These are phyloP conservation scores for Geophilus truncorum DNA, from an alignment of 2,888 invertebrate genomes.

Conservation along the genomic window DNA sequence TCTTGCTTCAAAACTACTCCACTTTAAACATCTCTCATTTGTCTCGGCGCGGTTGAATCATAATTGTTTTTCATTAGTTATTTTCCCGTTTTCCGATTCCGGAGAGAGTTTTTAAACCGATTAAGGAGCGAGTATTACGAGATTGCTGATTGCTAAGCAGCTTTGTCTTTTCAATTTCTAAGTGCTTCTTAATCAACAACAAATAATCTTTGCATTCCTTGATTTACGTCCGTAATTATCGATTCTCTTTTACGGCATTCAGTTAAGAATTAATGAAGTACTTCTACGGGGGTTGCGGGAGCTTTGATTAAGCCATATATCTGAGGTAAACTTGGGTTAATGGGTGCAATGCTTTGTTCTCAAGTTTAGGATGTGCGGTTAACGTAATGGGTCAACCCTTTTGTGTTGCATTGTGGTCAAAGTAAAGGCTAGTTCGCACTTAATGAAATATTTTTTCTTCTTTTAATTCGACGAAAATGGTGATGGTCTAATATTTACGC, in stretches of 20 bases:
- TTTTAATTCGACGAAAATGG: no score
- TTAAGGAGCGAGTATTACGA: background rate
- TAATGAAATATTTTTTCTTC: no score
- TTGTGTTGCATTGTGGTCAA: background rate
- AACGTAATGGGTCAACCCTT: background rate
- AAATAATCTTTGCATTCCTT: constrained; percentile 12
- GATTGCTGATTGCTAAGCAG: background rate
- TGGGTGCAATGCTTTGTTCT: background rate
- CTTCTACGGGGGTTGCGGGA: background rate
- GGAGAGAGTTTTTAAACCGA: background rate
- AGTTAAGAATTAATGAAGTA: background rate
- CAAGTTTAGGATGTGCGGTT: background rate
- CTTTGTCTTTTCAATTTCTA: background rate
- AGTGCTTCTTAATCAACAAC: background rate
- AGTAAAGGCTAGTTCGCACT: no score
- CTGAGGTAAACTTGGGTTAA: background rate
- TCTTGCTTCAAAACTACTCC: background rate
- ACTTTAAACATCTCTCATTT: background rate
- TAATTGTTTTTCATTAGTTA: background rate
- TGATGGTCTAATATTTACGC: no score
- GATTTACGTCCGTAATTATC: background rate
- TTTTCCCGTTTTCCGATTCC: no score
- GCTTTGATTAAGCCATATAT: background rate
- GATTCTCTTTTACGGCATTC: background rate
- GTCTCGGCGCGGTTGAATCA: background rate